Base-by-base conservation (phyloP, 2,113 vertebrate genomes). In the Entosphenus tridentatus region DNA sequence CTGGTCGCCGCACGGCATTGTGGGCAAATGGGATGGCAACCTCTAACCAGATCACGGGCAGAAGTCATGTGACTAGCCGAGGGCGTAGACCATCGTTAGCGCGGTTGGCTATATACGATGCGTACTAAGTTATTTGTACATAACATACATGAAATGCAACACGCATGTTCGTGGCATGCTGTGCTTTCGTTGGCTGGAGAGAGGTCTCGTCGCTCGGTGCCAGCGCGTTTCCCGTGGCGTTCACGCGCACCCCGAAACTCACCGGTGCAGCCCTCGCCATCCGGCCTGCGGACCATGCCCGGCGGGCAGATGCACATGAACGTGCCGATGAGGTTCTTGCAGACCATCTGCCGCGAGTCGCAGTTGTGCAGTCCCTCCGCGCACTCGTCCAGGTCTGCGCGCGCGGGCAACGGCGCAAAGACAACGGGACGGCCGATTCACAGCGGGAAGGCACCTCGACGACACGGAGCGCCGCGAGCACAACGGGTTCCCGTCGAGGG, bases 161-260 rank as follows among this genome's bases (percentile, higher is more conserved):
- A 39, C 39, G 39, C 39, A 39, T 39, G 39, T 39, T 39, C 39
- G 6, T 39, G 6, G 39, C 39, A 39, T 39, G 39, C 39, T 39
- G 39, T 39, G 39, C 39, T 7, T 39, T 39, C 39, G 39, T 39
- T 39, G 39, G 39, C 39, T 39, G 39, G 39, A 39, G 39, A 39
- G 39, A 39, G 39, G 39, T 39, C 39, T 39, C 21, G 21, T 21
- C 21, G 21, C 79, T 84, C 81, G 68, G 89, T 95, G 78, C 89
- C 84, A 3, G 83, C 81, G 0, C 89, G 83, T 73, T 87, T 88
- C 71, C 79, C 74, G 0, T 78, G 80, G 68, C 89, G 96, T 73
- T 96, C 89, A 1, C 95, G 89, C 72, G 89, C 83, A 74, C 95
- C 92, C 85, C 77, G n/a, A 56, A 57, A 70, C 78, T 79, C 74